A percentile compares a stretch with the other conserved stretches of the same genome.
phyloP scores from a whole-genome alignment of 1,140 invertebrate species.

The Reticulitermes speratus region DNA sequence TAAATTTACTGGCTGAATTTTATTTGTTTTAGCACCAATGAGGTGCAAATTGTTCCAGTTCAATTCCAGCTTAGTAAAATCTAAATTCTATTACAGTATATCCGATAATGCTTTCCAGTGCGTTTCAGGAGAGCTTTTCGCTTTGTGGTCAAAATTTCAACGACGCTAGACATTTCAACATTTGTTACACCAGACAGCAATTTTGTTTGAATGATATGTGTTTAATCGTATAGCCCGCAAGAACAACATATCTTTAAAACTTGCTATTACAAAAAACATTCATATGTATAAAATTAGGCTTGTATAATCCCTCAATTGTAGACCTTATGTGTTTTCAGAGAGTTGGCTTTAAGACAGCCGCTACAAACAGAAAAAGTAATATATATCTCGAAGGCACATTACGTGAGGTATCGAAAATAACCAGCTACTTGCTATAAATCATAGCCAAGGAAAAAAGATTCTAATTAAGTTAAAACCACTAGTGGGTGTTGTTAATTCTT shows the following conservation, averaged over 20 bases:
- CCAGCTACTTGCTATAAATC: constrained; percentile 4
- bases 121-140: too few relatives aligned
- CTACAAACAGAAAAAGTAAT: neutral
- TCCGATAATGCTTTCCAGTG: too few relatives aligned
- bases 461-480: constrained; percentile 14
- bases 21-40: too few relatives aligned
- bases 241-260: neutral
- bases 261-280: neutral
- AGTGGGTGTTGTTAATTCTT: constrained; percentile 10
- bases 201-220: neutral
- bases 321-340: neutral
- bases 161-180: neutral
- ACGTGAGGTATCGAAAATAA: neutral
- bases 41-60: too few relatives aligned
- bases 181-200: neutral
- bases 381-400: neutral
- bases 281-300: neutral
- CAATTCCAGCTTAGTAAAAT: too few relatives aligned
- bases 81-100: too few relatives aligned
- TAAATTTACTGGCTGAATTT: too few relatives aligned
- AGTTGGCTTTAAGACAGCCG: neutral
- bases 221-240: neutral
- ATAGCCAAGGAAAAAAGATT: neutral
- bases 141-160: too few relatives aligned
- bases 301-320: neutral